Percentiles rank a stretch among this genome's conserved stretches.
phyloP scores from a whole-genome alignment of 2,888 invertebrate species.

The Leptopilina drosophilae region DNA sequence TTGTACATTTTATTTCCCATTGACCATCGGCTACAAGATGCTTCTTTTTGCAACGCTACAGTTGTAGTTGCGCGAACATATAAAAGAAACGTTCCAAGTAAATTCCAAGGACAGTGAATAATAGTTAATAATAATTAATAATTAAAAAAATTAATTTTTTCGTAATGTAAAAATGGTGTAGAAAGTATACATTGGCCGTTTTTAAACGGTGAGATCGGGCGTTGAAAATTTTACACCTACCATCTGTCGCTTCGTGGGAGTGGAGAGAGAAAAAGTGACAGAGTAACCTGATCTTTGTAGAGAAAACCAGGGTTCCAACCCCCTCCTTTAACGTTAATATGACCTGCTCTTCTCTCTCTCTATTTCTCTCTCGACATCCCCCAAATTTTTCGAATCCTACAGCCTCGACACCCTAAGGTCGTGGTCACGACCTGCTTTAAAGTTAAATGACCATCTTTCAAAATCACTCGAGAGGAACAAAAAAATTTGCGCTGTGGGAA shows the following conservation, averaged over 20 bases:
- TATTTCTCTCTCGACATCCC: conserved; percentile 5
- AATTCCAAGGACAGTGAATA: no score
- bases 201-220: conserved; percentile 42
- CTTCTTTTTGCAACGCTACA: no score
- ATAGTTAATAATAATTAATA: neutral
- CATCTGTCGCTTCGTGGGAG: conserved; percentile 70
- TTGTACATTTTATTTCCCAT: no score
- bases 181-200: conserved; percentile 14
- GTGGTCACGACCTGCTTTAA: conserved; percentile 36
- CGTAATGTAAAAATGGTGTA: conserved; percentile 31
- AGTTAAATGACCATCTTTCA: conserved; percentile 40
- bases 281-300: conserved; percentile 70
- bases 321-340: conserved; percentile 55
- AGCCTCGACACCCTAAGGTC: conserved; percentile 40
- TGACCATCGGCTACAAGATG: no score
- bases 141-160: conserved; percentile 43
- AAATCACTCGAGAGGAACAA: conserved; percentile 39
- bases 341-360: conserved; percentile 19
- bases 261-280: conserved; percentile 48
- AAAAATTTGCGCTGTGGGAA: conserved; percentile 35
- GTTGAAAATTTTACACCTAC: conserved; percentile 65
- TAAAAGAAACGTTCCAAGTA: no score
- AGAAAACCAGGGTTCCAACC: conserved; percentile 66
- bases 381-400: conserved; percentile 29
- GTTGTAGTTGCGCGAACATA: no score